These are phyloP conservation scores for Hydrocynus forskahlii DNA, from an alignment of 2,797 vertebrate genomes.

Conservation along the genomic window DNA sequence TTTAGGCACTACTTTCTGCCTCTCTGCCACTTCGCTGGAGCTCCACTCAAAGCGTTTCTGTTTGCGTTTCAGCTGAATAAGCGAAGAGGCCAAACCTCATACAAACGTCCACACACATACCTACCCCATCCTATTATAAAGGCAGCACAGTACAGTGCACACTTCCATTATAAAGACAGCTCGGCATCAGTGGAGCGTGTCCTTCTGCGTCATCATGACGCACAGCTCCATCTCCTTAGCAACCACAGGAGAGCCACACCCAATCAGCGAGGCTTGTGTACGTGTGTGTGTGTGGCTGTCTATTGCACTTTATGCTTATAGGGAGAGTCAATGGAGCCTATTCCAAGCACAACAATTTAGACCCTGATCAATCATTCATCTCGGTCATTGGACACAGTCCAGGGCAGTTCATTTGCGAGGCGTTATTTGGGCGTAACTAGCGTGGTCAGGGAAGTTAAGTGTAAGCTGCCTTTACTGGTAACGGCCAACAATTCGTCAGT, in stretches of 20 bases:
- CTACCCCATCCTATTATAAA: slow-evolving; percentile 12
- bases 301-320: slow-evolving; percentile 4
- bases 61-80: slow-evolving; percentile 15
- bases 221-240: slow-evolving; percentile 48
- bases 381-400: background rate
- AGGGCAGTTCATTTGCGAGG: background rate
- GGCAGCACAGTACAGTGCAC: slow-evolving; percentile 21
- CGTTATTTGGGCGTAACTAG: background rate
- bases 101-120: slow-evolving; percentile 17
- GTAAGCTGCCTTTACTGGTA: background rate
- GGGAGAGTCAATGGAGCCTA: background rate
- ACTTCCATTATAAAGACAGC: slow-evolving; percentile 5
- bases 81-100: slow-evolving; percentile 2
- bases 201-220: slow-evolving; percentile 49
- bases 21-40: background rate
- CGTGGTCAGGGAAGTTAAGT: background rate
- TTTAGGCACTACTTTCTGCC: background rate
- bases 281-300: too few species aligned
- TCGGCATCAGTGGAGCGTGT: slow-evolving; percentile 29
- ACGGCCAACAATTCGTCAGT: background rate
- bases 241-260: slow-evolving; percentile 42
- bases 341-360: slow-evolving; percentile 36
- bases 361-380: slow-evolving; percentile 27
- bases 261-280: slow-evolving; percentile 34
- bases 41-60: background rate